These are phyloP conservation scores for Lynx canadensis DNA, from an alignment of 2,113 vertebrate species.

Conservation along the genomic window DNA sequence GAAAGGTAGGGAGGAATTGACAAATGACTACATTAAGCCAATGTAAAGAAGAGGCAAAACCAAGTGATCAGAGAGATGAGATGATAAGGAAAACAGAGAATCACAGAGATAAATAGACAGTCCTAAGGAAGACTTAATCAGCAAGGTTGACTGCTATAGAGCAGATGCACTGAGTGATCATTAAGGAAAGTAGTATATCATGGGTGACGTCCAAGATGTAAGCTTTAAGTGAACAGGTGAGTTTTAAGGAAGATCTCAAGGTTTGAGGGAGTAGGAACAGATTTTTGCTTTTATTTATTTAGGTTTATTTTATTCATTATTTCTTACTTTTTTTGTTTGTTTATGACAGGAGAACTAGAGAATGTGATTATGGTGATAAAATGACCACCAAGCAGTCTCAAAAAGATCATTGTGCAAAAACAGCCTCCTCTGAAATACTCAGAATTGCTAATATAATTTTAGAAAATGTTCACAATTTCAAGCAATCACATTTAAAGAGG, in stretches of 20 bases:
- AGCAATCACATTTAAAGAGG: background rate
- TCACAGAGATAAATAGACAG: background rate
- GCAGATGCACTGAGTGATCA: background rate
- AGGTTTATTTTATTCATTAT: background rate
- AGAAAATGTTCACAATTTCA: background rate
- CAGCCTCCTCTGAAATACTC: background rate
- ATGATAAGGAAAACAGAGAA: background rate
- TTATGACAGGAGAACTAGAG: background rate
- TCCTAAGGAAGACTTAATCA: background rate
- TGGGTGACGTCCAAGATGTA: background rate
- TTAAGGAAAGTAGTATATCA: background rate
- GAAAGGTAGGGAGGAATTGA: background rate
- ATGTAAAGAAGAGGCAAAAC: background rate
- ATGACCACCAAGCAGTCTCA: background rate
- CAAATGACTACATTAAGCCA: background rate
- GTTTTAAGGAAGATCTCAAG: background rate
- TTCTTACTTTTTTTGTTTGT: background rate
- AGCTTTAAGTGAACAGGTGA: background rate
- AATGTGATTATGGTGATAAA: background rate
- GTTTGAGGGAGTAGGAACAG: background rate
- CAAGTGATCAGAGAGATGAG: background rate
- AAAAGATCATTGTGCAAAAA: background rate
- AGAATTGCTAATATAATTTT: background rate
- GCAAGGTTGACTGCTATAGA: background rate
- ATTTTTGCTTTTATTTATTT: background rate